Percentiles rank a stretch among this genome's conserved stretches.
Evolutionary conservation across 2,888 invertebrate species (phyloP).

Genomic region (Poecilus cupreus): DNA sequence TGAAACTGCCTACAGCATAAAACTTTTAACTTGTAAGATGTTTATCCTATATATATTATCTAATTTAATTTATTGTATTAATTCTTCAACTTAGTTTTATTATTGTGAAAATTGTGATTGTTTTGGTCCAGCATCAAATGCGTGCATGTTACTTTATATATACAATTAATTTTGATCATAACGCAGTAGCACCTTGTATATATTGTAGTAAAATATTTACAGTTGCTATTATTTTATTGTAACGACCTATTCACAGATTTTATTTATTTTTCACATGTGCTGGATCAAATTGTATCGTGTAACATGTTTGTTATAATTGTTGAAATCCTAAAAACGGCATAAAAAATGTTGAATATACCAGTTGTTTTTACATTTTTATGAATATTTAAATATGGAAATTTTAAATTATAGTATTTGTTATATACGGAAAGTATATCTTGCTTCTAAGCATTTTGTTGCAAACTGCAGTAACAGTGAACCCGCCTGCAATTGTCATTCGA

Average conservation of each 20-base stretch:
- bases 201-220: conserved; percentile 42
- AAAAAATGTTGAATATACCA: conserved; percentile 55
- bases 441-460: conserved; percentile 52
- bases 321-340: conserved; percentile 49
- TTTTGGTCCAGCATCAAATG: conserved; percentile 52
- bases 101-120: conserved; percentile 59
- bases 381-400: conserved; percentile 49
- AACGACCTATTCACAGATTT: conserved; percentile 29
- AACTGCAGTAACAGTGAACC: conserved; percentile 26
- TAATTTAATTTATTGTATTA: conserved; percentile 59
- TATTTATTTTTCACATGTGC: conserved; percentile 41
- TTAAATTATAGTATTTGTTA: conserved; percentile 59
- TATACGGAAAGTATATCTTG: conserved; percentile 50
- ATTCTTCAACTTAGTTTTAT: conserved; percentile 51
- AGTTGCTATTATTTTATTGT: conserved; percentile 47
- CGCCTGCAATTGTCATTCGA: conserved; percentile 20
- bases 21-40: conserved; percentile 54
- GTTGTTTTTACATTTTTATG: conserved; percentile 57
- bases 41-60: conserved; percentile 50
- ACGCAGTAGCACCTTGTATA: conserved; percentile 34
- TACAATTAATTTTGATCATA: conserved; percentile 12
- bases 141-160: conserved; percentile 7
- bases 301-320: conserved; percentile 58
- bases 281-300: conserved; percentile 54
- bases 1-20: conserved; percentile 54